Base-by-base conservation (phyloP, 2,113 vertebrate species). In the Otolemur garnettii region DNA sequence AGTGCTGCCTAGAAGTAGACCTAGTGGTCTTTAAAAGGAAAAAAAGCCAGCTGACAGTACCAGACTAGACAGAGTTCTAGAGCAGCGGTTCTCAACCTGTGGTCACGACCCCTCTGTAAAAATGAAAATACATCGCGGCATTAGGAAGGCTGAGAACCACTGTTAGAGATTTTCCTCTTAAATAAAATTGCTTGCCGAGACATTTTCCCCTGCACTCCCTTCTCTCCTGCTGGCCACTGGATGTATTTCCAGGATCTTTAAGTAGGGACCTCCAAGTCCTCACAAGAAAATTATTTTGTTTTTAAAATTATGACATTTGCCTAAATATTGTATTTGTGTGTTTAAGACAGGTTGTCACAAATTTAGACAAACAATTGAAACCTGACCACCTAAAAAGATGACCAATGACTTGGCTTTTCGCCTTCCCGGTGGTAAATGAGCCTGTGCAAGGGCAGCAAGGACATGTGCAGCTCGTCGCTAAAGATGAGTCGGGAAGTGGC, bases 251-350 rank as follows among this genome's bases (percentile, higher is more conserved):
- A 93, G 64, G 6, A 88, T 30, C 35, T 81, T 68, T 78, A 94
- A 68, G 62, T 9, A 33, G 7, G 10, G 55, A 87, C 22, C 42
- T 83, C 71, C 53, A 82, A 93, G 68, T 82, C 62, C 38, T 96
- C 38, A 71, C 18, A 38, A 69, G 15, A 50, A 87, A 84, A 92
- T 83, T 45, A 26, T 38, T 21, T 83, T 74, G 10, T 53, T 95
- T 96, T 92, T 57, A 30, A 95, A 95, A 96, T 92, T 33, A 81
- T 33, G 35, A n/a, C 62, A 45, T 84, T n/a, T 50, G 92, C 81
- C 30, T 85, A 90, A 86, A 57, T 78, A 30, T 59, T 71, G 62
- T 26, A 68, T 84, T 87, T 88, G 42, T 45, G n/a, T 86, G 11
- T 60, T 64, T 57, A 64, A 24, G 35, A 19, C 55, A 80, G 26